These are phyloP conservation scores for Ischnura elegans DNA, from an alignment of 2,888 invertebrate genomes.

Conservation along the genomic window DNA sequence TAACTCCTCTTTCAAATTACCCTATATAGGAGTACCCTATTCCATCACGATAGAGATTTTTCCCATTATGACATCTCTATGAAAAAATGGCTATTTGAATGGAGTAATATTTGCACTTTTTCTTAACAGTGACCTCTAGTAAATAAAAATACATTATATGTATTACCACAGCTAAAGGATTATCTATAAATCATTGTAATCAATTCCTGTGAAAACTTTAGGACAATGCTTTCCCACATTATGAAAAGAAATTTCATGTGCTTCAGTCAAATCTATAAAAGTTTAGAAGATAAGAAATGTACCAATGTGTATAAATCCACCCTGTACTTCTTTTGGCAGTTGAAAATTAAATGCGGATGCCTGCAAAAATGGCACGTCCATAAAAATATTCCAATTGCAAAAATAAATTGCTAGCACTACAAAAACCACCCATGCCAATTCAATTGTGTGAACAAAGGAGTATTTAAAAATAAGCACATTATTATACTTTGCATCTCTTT, in stretches of 20 bases:
- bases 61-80: no score
- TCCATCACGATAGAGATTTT: no score
- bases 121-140: no score
- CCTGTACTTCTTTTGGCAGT: constrained; percentile 56
- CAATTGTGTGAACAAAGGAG: constrained; percentile 21
- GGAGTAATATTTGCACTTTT: no score
- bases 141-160: no score
- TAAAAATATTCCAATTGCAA: constrained; percentile 61
- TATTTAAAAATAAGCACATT: constrained; percentile 35
- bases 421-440: neutral
- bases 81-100: no score
- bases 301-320: constrained; percentile 43
- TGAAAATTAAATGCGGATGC: constrained; percentile 37
- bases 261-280: constrained; percentile 30
- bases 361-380: constrained; percentile 36
- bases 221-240: neutral
- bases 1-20: no score
- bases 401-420: constrained; percentile 57
- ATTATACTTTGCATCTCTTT: neutral
- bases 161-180: neutral
- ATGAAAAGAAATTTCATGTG: neutral
- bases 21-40: no score
- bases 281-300: constrained; percentile 43
- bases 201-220: neutral
- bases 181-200: neutral